Percentiles rank a stretch among this genome's conserved stretches.
Evolutionary conservation across 2,888 invertebrate species (phyloP).

Genomic region (Amorpha juglandis): DNA sequence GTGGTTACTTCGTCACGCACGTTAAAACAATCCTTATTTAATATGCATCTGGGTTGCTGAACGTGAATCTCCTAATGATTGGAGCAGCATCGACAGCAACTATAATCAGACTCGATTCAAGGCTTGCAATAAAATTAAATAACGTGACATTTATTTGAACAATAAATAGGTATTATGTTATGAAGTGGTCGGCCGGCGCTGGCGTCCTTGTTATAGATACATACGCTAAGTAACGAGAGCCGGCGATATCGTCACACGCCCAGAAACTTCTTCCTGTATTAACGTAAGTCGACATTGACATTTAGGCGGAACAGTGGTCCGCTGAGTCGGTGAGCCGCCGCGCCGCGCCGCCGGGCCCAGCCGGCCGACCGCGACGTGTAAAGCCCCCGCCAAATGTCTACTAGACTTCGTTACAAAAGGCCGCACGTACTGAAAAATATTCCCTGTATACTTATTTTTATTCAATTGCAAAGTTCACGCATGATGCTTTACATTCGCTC

Average conservation of each 20-base stretch:
- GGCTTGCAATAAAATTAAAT: slow-evolving; percentile 30
- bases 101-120: slow-evolving; percentile 31
- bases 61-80: slow-evolving; percentile 44
- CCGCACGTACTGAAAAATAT: slow-evolving; percentile 1
- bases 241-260: slow-evolving; percentile 53
- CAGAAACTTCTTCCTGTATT: slow-evolving; percentile 70
- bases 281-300: slow-evolving; percentile 72
- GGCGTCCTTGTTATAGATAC: slow-evolving; percentile 65
- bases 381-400: neutral
- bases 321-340: slow-evolving; percentile 50
- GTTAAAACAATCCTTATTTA: slow-evolving; percentile 34
- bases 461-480: slow-evolving; percentile 56
- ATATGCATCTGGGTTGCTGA: slow-evolving; percentile 45
- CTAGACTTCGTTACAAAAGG: slow-evolving; percentile 2
- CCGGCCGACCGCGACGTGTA: slow-evolving; percentile 24
- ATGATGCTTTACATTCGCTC: slow-evolving; percentile 57
- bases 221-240: slow-evolving; percentile 45
- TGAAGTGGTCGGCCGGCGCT: slow-evolving; percentile 10
- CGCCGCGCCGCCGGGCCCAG: slow-evolving; percentile 31
- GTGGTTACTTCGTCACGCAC: slow-evolving; percentile 30
- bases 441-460: slow-evolving; percentile 45
- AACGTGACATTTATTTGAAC: slow-evolving; percentile 18
- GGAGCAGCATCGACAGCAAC: slow-evolving; percentile 11
- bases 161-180: slow-evolving; percentile 4
- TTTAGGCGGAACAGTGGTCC: slow-evolving; percentile 56